Conservation (phyloP, 1,140 invertebrate genomes). For the Pristionchus pacificus region DNA sequence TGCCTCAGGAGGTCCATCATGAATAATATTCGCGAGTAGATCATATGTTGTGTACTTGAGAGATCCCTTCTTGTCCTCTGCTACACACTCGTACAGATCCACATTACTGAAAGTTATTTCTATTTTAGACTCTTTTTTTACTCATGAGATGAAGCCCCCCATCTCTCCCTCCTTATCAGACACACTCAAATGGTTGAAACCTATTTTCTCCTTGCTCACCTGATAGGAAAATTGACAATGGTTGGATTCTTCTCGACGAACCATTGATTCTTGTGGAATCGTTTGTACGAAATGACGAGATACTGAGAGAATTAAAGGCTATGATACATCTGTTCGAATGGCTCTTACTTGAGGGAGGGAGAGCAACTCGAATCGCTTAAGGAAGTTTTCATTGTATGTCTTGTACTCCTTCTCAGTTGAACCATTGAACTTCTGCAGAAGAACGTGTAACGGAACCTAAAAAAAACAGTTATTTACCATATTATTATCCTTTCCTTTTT, state of each 20-base stretch:
- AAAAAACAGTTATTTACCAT: no score
- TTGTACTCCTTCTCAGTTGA: slow-evolving; percentile 94
- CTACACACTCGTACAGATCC: slow-evolving; percentile 92
- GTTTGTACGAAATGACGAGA: slow-evolving; percentile 86
- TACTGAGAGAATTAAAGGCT: slow-evolving; percentile 61
- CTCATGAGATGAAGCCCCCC: not conserved
- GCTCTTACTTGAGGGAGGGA: slow-evolving; percentile 72
- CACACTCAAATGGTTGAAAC: no score
- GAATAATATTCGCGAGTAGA: slow-evolving; percentile 93
- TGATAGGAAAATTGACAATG: slow-evolving; percentile 98
- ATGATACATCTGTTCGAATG: not conserved
- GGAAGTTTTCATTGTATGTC: slow-evolving; percentile 95
- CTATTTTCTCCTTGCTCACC: no score
- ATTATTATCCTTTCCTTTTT: not conserved
- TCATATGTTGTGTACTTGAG: slow-evolving; percentile 85
- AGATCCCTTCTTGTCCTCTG: slow-evolving; percentile 60
- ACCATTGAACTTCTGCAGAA: slow-evolving; percentile 94
- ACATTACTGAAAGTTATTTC: slow-evolving; percentile 80
- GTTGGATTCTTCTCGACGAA: slow-evolving; percentile 99
- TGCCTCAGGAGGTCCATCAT: slow-evolving; percentile 85
- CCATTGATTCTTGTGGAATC: slow-evolving; percentile 98
- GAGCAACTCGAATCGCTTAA: slow-evolving; percentile 93
- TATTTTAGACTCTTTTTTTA: not conserved
- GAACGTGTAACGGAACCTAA: slow-evolving; percentile 79
- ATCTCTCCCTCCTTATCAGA: no score